Conservation (phyloP, 2,113 vertebrate genomes). For the Gnathonemus echidnorhynchus region DNA sequence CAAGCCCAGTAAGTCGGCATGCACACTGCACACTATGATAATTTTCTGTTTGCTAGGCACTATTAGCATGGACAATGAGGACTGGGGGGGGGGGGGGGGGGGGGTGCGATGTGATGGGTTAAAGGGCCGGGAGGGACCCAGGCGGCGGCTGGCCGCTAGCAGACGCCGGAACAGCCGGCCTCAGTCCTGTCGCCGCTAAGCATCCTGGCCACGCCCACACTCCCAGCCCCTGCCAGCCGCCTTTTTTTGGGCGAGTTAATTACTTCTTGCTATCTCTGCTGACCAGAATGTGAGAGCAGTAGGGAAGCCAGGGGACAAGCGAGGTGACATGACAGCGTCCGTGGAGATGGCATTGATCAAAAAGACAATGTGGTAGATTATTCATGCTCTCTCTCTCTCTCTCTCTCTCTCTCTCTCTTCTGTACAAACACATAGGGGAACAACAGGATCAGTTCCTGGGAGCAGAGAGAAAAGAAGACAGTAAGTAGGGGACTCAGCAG, state of each 20-base stretch:
- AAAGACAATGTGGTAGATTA: conserved; percentile 19
- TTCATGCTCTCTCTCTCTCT: neutral
- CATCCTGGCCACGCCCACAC: neutral
- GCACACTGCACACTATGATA: neutral
- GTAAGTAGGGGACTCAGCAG: neutral
- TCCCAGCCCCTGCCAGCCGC: neutral
- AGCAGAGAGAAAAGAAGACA: neutral
- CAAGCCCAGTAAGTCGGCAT: neutral
- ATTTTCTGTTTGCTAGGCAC: neutral
- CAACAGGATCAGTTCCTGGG: neutral
- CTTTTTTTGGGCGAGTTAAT: conserved; percentile 11
- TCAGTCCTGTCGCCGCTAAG: no score
- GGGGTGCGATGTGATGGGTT: neutral
- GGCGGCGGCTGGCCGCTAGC: neutral
- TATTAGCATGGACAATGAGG: neutral
- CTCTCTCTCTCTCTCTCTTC: neutral
- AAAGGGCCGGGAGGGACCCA: neutral
- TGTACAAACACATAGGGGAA: neutral
- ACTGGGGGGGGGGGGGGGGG: neutral
- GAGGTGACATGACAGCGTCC: conserved; percentile 15
- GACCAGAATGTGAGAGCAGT: conserved; percentile 13
- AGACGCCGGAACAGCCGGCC: no score
- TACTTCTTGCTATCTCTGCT: conserved; percentile 17
- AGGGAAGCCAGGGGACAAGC: conserved; percentile 10
- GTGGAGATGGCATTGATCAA: conserved; percentile 20